Percentiles rank a stretch among this genome's conserved stretches.
Conservation (phyloP, 2,888 invertebrate species). For the Arrhopalites spinosus region DNA sequence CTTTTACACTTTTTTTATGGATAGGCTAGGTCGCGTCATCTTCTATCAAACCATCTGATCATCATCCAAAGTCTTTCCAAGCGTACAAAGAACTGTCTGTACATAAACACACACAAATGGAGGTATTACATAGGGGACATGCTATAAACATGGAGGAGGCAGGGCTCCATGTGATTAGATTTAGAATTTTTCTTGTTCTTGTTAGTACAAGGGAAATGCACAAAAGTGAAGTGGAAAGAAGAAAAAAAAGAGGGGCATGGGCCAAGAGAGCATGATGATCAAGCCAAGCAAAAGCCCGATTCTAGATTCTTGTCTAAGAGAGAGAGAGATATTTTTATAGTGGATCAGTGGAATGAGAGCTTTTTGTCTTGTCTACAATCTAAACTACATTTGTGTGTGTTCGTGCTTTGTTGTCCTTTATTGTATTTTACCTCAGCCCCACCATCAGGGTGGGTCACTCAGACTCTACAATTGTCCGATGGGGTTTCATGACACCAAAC, state of each 20-base stretch:
- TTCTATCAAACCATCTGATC: constrained; percentile 21
- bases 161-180: constrained; percentile 28
- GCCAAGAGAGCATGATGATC: neutral
- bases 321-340: neutral
- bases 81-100: neutral
- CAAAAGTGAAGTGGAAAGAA: constrained; percentile 25
- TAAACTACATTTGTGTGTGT: constrained; percentile 1
- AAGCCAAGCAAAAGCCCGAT: neutral
- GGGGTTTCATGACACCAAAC: too few relatives aligned
- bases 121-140: neutral
- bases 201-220: constrained; percentile 11
- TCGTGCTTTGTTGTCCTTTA: neutral
- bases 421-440: neutral
- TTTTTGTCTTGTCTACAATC: neutral
- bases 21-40: neutral
- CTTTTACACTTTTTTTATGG: too few relatives aligned
- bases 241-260: neutral
- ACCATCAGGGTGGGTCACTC: neutral
- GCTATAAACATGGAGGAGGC: neutral
- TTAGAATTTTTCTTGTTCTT: constrained; percentile 25
- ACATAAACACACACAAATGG: neutral
- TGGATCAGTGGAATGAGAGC: neutral
- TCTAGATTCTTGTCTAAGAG: neutral
- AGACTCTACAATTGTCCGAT: too few relatives aligned
- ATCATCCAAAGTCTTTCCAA: neutral